Evolutionary conservation across 2,797 vertebrate species (phyloP), one percentile per base, ranked within the genome.

Genomic region (Uromys caudimaculatus): DNA sequence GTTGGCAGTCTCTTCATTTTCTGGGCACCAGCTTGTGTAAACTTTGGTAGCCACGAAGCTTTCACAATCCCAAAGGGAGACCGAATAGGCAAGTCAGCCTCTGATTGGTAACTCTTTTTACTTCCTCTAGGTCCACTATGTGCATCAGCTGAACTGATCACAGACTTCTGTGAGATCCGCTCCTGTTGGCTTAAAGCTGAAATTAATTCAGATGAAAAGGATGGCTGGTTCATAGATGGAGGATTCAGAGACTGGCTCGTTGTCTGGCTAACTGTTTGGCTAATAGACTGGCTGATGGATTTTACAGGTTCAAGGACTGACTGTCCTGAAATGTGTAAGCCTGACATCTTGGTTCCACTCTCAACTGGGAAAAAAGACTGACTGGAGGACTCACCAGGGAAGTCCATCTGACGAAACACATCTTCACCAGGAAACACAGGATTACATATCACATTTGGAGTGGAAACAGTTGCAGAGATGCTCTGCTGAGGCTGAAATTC

Each of bases 1-100:
- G 99, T 99, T 44, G 99, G 99, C 62, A 99, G 96, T 78, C 98
- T 98, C 98, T 99, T 99, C 98, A 97, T 97, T 97, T 98, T 97
- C 94, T 98, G 98, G 2, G 97, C 27, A 32, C 98, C 98, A 29
- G 96, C 81, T 87, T 98, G 96, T 3, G 98, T 90, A 89, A 98
- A 98, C 44, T 96, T 98, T 9, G 99, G 98, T 16, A 98, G 97
- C 98, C 98, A 98, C 1, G 98, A 98, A 0, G 98, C 98, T 97
- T 98, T 98, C 96, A 98, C 98, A 35, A 98, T 95, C 47, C 99
- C 98, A 73, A 99, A 99, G 0, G 98, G 98, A 92, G 98, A 98
- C 50, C 93, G 97, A 95, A 98, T 96, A 1, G 98, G 98, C 24
- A 97, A 96, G 3, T 98, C 97, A 0, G 89, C 1, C 16, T 97